Conservation (phyloP, 2,888 invertebrate genomes). For the Morpho achilles region DNA sequence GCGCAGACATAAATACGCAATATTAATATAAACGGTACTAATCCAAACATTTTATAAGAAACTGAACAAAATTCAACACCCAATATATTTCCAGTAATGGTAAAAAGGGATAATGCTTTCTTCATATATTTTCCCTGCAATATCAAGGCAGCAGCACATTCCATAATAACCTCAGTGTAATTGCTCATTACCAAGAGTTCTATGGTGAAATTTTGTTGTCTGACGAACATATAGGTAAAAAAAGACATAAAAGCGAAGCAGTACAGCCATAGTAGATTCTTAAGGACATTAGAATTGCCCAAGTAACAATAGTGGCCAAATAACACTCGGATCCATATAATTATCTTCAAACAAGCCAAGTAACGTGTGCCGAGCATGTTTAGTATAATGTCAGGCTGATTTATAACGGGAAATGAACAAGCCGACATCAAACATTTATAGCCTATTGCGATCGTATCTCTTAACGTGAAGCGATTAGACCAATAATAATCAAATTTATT, state of each 20-base stretch:
- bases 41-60: neutral
- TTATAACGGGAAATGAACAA: too few species aligned
- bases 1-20: neutral
- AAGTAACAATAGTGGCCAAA: conserved; percentile 1
- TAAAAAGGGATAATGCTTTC: neutral
- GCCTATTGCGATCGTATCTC: too few species aligned
- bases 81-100: neutral
- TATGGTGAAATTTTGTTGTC: neutral
- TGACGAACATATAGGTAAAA: too few species aligned
- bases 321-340: neutral
- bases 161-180: neutral
- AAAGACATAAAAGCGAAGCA: neutral
- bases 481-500: too few species aligned
- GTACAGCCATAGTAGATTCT: neutral
- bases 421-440: too few species aligned
- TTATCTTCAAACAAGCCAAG: neutral
- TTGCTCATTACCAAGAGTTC: neutral
- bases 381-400: too few species aligned
- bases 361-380: conserved; percentile 1
- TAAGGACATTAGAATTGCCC: neutral
- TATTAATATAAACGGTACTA: neutral
- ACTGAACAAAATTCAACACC: neutral
- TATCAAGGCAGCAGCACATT: neutral
- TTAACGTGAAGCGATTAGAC: too few species aligned
- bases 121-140: conserved; percentile 5